Evolutionary conservation across 1,140 invertebrate genomes (phyloP), one percentile per base, ranked within the genome.

Genomic region (Drosophila lacteicornis): DNA sequence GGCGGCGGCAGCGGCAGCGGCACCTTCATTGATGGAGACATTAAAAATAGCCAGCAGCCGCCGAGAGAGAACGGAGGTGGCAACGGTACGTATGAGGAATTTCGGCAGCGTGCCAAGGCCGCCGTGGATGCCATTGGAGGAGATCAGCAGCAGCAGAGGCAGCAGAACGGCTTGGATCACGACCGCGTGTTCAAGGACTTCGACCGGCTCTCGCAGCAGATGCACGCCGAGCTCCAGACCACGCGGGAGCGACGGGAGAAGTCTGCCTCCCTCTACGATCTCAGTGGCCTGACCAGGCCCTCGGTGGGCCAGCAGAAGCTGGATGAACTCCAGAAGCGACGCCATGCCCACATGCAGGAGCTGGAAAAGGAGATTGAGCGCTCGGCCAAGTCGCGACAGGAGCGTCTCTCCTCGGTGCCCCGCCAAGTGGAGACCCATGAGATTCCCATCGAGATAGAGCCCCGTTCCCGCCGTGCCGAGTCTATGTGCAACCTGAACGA

Each of bases 101-200:
- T 90, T 92, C 69, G 91, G 91, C 91, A 92, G 79, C 90, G 84
- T 91, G 91, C 91, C 91, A 92, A 92, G 57, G 91, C 79, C 60
- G 80, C 90, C 11, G 80, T 90, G 30, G 86, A 74, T 57, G 79
- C 80, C 46, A 69, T 77, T 56, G 73, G 59, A 63, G 68, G 46
- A 25, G 61, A 55, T 15, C 49, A 42, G 46, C 47, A 47, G 19
- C 65, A 36, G 19, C 51, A 38, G 19, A 22, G 19, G 9, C 49
- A 15, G 36, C 49, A 45, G 27, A 81, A 80, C 49, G 71, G 67
- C 55, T 76, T 91, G 75, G 86, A 92, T 50, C 83, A 84, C 59
- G 90, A 92, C 53, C 87, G 80, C 55, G 80, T 92, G 36, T 92
- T 92, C 87, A 92, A 92, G 87, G 91, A 92, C 76, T 92, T 92